Percentiles rank a stretch among this genome's conserved stretches.
Evolutionary conservation across 1,140 invertebrate species (phyloP).

Genomic region (Caenorhabditis elegans): WBcel235 BX284602.5:14685501-14686000

Average conservation of each 20-base stretch:
- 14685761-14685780: background rate
- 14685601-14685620: background rate
- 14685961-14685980: no score
- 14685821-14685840: background rate
- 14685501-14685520: constrained; percentile 17
- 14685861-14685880: background rate
- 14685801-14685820: background rate
- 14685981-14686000: no score
- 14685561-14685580: background rate
- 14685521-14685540: no score
- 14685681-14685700: background rate
- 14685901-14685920: background rate
- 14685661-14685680: background rate
- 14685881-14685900: background rate
- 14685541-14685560: no score
- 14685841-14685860: background rate
- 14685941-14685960: no score
- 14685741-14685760: constrained; percentile 12
- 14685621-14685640: background rate
- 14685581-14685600: background rate
- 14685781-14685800: no score
- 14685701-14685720: background rate
- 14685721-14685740: background rate
- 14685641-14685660: no score
- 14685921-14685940: background rate